A percentile compares a stretch with the other conserved stretches of the same genome.
Conservation (phyloP, 1,140 invertebrate genomes). For the Drosophila kanapiae region DNA sequence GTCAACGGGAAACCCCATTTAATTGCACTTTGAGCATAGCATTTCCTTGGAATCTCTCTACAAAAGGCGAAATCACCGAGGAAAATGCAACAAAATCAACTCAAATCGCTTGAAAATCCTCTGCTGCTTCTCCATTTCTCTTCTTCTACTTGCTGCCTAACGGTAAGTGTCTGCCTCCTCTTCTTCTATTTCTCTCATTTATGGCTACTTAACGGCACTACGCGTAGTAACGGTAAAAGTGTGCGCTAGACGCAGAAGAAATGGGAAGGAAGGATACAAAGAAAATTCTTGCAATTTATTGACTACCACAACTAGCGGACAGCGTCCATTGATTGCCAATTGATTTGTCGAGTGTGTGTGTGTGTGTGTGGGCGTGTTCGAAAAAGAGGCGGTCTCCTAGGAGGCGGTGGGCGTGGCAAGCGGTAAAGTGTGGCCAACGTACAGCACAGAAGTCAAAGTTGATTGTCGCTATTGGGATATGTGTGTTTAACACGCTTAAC, state of each 20-base stretch:
- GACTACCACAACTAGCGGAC: conserved; percentile 36
- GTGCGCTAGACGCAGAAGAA: background rate
- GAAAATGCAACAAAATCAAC: conserved; percentile 2
- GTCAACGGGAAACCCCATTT: conserved; percentile 4
- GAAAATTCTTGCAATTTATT: conserved; percentile 43
- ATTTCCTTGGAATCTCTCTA: background rate
- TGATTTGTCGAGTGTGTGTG: conserved; percentile 54
- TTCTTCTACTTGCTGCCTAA: background rate
- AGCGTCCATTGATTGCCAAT: conserved; percentile 69
- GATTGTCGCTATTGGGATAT: conserved; percentile 5
- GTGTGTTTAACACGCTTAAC: conserved; percentile 10
- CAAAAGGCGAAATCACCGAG: background rate
- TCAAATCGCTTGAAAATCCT: background rate
- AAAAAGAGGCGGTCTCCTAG: background rate
- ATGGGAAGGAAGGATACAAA: background rate
- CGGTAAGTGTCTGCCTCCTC: conserved; percentile 9
- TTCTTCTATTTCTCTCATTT: conserved; percentile 8
- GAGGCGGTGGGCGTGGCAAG: conserved; percentile 30
- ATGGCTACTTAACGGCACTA: conserved; percentile 52
- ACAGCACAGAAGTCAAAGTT: conserved; percentile 34
- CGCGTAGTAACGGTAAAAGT: conserved; percentile 19
- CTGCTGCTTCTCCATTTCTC: background rate
- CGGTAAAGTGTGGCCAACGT: conserved; percentile 20
- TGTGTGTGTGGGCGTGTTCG: conserved; percentile 13
- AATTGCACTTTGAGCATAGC: conserved; percentile 27